These are phyloP conservation scores for Arctopsyche grandis DNA, from an alignment of 1,140 invertebrate genomes.

Conservation along the genomic window DNA sequence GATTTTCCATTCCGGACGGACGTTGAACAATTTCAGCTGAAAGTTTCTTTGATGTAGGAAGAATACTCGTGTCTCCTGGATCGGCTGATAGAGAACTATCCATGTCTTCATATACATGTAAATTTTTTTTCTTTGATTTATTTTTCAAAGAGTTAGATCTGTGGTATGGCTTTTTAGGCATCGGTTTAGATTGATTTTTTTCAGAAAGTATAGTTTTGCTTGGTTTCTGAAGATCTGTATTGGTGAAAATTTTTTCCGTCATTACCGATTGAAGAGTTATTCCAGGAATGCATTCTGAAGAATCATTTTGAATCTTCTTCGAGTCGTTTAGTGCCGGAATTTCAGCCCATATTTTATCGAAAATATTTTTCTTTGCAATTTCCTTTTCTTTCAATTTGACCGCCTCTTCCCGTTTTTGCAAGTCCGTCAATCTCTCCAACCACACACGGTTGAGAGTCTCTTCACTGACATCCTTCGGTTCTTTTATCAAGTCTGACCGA, in stretches of 20 bases:
- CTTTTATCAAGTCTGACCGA: constrained; percentile 56
- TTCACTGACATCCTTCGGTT: constrained; percentile 61
- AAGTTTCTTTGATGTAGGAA: constrained; percentile 67
- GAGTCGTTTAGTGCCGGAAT: not conserved
- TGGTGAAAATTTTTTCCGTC: constrained; percentile 52
- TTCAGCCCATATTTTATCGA: constrained; percentile 44
- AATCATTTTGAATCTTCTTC: not conserved
- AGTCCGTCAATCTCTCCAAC: constrained; percentile 61
- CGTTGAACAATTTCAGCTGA: constrained; percentile 63
- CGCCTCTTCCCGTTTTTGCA: constrained; percentile 62
- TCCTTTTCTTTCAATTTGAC: constrained; percentile 63
- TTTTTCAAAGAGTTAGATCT: constrained; percentile 57
- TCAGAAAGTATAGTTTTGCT: not conserved
- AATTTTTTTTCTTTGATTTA: constrained; percentile 58
- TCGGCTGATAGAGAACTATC: constrained; percentile 69
- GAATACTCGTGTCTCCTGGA: constrained; percentile 66
- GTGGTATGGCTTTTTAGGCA: constrained; percentile 43
- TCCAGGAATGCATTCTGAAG: constrained; percentile 21
- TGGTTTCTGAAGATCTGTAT: not conserved
- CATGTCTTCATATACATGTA: constrained; percentile 63
- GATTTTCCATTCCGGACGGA: constrained; percentile 61
- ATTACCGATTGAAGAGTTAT: constrained; percentile 61
- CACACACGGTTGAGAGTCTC: constrained; percentile 63
- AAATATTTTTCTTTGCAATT: constrained; percentile 61
- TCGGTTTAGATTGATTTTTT: constrained; percentile 1